Conservation (phyloP, 2,888 invertebrate genomes). For the Drosophila anomalata region DNA sequence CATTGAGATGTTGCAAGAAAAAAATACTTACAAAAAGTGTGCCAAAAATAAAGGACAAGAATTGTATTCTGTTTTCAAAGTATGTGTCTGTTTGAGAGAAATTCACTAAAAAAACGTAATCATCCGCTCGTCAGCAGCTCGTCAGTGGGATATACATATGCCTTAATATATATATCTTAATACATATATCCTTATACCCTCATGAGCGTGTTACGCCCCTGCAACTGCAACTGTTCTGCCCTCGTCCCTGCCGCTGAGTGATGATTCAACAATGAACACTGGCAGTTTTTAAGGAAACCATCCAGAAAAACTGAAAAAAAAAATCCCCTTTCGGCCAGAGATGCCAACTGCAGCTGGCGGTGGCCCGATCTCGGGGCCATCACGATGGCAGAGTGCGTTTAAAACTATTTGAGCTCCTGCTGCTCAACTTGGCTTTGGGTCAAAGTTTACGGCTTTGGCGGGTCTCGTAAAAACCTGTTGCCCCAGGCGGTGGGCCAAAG, state of each 20-base stretch:
- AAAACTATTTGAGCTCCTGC: slow-evolving; percentile 77
- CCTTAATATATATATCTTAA: not conserved
- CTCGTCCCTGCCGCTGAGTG: slow-evolving; percentile 51
- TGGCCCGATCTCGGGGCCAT: slow-evolving; percentile 11
- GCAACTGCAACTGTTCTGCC: slow-evolving; percentile 30
- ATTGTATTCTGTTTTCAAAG: slow-evolving; percentile 24
- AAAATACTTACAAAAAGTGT: slow-evolving; percentile 34
- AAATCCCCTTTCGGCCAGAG: slow-evolving; percentile 49
- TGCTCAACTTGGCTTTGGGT: slow-evolving; percentile 66
- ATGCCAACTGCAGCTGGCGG: slow-evolving; percentile 53
- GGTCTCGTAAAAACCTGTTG: slow-evolving; percentile 73
- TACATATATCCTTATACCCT: not conserved
- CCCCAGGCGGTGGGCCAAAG: slow-evolving; percentile 17
- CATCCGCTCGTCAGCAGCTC: slow-evolving; percentile 73
- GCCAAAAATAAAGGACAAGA: slow-evolving; percentile 30
- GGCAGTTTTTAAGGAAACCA: slow-evolving; percentile 58
- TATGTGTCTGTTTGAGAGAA: slow-evolving; percentile 31
- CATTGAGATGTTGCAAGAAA: slow-evolving; percentile 65
- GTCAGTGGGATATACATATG: slow-evolving; percentile 43
- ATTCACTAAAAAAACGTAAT: slow-evolving; percentile 71
- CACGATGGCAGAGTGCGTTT: slow-evolving; percentile 52
- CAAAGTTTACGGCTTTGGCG: slow-evolving; percentile 72
- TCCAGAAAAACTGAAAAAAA: slow-evolving; percentile 5
- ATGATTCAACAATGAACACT: slow-evolving; percentile 77
- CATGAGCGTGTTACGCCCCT: slow-evolving; percentile 5